Evolutionary conservation across 1,140 invertebrate genomes (phyloP), one percentile per base, ranked within the genome.

Genomic region (Heliconius himera): DNA sequence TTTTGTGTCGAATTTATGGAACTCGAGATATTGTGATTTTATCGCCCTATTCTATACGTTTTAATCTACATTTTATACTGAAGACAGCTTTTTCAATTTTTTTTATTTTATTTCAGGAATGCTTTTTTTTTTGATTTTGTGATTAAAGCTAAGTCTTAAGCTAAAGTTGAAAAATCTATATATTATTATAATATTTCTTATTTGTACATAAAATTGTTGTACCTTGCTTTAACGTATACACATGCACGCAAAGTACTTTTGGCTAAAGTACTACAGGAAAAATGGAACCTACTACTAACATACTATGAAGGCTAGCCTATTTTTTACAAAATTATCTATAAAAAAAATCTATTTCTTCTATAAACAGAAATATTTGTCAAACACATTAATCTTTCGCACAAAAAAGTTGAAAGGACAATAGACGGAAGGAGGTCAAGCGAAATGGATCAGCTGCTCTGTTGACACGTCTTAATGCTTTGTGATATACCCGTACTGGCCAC

Each of bases 371-470:
- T 66, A 29, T 66, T 66, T 66, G 60, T 5, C 60, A 66, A 66
- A 66, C 13, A 74, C 54, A 75, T 75, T 66, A 60, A 75, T 75
- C 74, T 66, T 75, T 2, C 38, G 33, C 36, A 75, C 74, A 75
- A 75, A 75, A 26, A 66, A 20, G 16, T 74, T 75, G 54, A 75
- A 60, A 75, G 54, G 74, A 75, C 74, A 49, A 51, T 54, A 22
- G 41, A 75, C 54, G 16, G 54, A 56, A 75, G 54, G 54, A 75
- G 74, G 74, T 75, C 74, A 66, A 60, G n/a, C 29, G 54, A 75
- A 60, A 75, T 75, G 29, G 74, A 75, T 75, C 74, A 75, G 51
- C 74, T 75, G 74, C 9, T 75, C 29, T 75, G 60, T 75, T 66
- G 54, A 75, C 74, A 75, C 74, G 36, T 75, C 46, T 74, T 75